Evolutionary conservation across 2,888 invertebrate species (phyloP).

Genomic region (Saturnia pavonia): DNA sequence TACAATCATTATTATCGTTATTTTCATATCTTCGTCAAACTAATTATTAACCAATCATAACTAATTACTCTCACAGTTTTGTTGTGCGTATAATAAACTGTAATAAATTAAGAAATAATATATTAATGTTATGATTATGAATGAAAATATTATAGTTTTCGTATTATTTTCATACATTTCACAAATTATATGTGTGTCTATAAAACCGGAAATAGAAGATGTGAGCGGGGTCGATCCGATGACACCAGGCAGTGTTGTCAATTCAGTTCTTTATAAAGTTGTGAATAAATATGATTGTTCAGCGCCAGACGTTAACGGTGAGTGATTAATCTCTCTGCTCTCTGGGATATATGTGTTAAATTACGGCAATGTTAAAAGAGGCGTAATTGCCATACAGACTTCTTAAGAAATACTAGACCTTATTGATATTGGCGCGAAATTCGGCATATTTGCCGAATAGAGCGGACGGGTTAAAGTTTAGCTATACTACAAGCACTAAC

Average conservation of each 20-base stretch:
- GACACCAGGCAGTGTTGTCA: constrained; percentile 28
- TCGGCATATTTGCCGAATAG: too few species aligned
- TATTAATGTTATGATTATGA: constrained; percentile 18
- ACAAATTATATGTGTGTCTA: neutral
- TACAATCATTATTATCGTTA: constrained; percentile 23
- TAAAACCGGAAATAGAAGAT: constrained; percentile 2
- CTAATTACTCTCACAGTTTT: constrained; percentile 16
- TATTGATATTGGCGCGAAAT: too few species aligned
- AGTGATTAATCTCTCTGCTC: too few species aligned
- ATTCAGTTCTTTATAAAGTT: constrained; percentile 39
- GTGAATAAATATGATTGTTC: constrained; percentile 50
- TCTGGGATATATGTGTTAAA: too few species aligned
- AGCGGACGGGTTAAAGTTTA: too few species aligned
- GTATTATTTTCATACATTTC: neutral
- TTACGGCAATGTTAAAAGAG: too few species aligned
- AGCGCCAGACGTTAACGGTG: constrained; percentile 34
- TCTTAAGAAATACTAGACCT: too few species aligned
- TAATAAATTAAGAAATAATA: neutral
- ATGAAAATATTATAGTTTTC: constrained; percentile 1
- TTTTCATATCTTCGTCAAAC: constrained; percentile 22
- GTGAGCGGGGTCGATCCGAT: neutral
- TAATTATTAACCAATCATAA: constrained; percentile 21
- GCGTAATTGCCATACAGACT: too few species aligned
- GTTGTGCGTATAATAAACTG: constrained; percentile 1
- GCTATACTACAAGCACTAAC: neutral